A percentile compares a stretch with the other conserved stretches of the same genome.
These are phyloP conservation scores for Polyergus mexicanus DNA, from an alignment of 1,140 invertebrate species.

Conservation along the genomic window DNA sequence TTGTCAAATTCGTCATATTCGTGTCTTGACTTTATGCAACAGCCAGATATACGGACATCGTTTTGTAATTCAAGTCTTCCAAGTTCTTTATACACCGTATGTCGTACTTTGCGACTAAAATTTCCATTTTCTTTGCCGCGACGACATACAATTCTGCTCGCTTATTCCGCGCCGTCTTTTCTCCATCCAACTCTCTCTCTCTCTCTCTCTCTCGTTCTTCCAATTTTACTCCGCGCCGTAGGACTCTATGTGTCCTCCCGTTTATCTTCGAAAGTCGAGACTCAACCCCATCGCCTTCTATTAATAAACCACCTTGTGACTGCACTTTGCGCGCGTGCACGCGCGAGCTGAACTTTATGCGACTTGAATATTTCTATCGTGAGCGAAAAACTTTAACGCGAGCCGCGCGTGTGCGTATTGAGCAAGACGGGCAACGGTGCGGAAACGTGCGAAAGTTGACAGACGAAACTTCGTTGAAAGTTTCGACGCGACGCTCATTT, in stretches of 20 bases:
- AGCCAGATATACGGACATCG: conserved; percentile 41
- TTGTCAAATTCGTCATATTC: conserved; percentile 41
- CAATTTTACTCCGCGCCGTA: conserved; percentile 8
- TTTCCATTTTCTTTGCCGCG: conserved; percentile 33
- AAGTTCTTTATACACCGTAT: conserved; percentile 50
- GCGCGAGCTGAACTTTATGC: background rate
- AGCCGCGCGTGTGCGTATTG: conserved; percentile 14
- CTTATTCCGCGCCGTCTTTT: conserved; percentile 22
- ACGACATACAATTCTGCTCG: conserved; percentile 46
- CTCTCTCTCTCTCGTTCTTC: background rate
- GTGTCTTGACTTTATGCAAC: conserved; percentile 43
- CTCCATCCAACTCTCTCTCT: background rate
- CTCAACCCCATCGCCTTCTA: conserved; percentile 1
- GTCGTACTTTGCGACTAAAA: conserved; percentile 60
- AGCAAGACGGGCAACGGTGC: conserved; percentile 30
- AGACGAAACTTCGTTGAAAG: conserved; percentile 51
- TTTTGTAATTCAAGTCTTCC: conserved; percentile 59
- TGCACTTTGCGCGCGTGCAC: background rate
- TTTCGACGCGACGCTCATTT: conserved; percentile 49
- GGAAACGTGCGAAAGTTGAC: conserved; percentile 59
- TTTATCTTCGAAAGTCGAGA: conserved; percentile 48
- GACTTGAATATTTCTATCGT: conserved; percentile 39
- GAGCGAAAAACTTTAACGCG: conserved; percentile 18
- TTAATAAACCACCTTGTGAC: conserved; percentile 45
- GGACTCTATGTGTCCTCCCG: conserved; percentile 7